These are phyloP conservation scores for Diaperis boleti DNA, from an alignment of 2,888 invertebrate genomes.

Conservation along the genomic window DNA sequence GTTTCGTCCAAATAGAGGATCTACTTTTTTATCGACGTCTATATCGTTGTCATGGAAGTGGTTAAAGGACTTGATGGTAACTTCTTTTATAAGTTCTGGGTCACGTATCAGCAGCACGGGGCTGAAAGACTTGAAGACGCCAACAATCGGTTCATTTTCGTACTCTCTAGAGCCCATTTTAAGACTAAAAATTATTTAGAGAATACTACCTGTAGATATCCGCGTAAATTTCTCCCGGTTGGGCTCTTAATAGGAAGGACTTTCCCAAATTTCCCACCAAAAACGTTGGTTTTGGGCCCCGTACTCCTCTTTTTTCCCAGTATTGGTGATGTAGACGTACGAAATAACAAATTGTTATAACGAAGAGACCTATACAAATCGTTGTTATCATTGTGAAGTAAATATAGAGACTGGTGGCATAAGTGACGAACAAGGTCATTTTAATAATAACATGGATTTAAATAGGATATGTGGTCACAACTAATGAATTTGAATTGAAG, in stretches of 20 bases:
- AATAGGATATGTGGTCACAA: no score
- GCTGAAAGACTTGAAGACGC: conserved; percentile 57
- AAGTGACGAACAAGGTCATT: background rate
- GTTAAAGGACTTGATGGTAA: conserved; percentile 62
- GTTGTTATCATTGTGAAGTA: conserved; percentile 13
- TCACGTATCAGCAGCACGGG: conserved; percentile 60
- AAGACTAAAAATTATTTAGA: background rate
- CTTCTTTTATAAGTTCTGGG: conserved; percentile 59
- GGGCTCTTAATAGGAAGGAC: conserved; percentile 49
- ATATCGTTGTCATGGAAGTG: conserved; percentile 63
- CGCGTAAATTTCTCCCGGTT: conserved; percentile 26
- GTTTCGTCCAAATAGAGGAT: conserved; percentile 67
- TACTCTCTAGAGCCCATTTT: conserved; percentile 52
- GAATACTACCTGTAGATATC: conserved; percentile 46
- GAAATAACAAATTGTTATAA: background rate
- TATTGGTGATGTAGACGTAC: conserved; percentile 15
- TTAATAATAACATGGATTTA: background rate
- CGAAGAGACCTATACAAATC: background rate
- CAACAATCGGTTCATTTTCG: conserved; percentile 58
- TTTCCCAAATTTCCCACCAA: conserved; percentile 52
- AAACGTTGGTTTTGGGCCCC: conserved; percentile 48
- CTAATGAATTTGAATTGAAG: no score
- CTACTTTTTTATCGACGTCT: conserved; percentile 62
- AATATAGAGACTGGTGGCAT: background rate
- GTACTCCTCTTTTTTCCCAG: conserved; percentile 54